Base-by-base conservation (phyloP, 2,113 vertebrate genomes). In the Tyrannus savana region DNA sequence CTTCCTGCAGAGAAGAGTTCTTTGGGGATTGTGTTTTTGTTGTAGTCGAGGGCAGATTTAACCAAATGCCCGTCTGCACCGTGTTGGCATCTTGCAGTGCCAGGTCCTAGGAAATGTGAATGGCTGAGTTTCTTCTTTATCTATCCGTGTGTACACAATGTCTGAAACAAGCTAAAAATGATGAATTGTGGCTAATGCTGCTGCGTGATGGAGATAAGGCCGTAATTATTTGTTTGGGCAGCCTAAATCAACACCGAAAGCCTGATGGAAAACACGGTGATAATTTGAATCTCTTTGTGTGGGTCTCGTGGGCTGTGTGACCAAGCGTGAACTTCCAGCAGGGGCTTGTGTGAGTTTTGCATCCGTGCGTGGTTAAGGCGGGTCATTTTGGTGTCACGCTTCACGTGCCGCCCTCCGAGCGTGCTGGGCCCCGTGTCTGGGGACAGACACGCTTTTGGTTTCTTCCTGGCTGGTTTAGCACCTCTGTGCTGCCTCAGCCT, bases 131-230 rank as follows among this genome's bases (percentile, higher is more conserved):
- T 60, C 68, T 44, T n/a, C 88, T 88, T 67, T 56, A 33, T 73
- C 80, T 86, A 13, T n/a, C 55, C 18, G 1, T 39, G 18, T 27
- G 19, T 9, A 31, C 25, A 62, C 91, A 56, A 30, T 4, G 66
- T 28, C 24, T 9, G 15, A 90, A 91, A 95, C 88, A 80, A 92
- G 93, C 87, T 96, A 97, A 96, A 94, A 95, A 89, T 94, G 97
- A 97, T 97, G 96, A 97, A 98, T 98, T 87, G 97, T 75, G 13
- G 73, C 96, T 97, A 96, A 97, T 96, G 97, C 97, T 96, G 97
- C 98, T 98, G 98, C 68, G 94, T 97, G 97, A 97, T 97, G 92
- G 93, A 98, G 98, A 98, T 98, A 98, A 98, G 98, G 44, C 91
- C 49, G 6, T 97, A 97, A 97, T 98, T 98, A 97, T 97, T 97